Evolutionary conservation across 2,113 vertebrate species (phyloP).

Genomic region (Dendropsophus ebraccatus): DNA sequence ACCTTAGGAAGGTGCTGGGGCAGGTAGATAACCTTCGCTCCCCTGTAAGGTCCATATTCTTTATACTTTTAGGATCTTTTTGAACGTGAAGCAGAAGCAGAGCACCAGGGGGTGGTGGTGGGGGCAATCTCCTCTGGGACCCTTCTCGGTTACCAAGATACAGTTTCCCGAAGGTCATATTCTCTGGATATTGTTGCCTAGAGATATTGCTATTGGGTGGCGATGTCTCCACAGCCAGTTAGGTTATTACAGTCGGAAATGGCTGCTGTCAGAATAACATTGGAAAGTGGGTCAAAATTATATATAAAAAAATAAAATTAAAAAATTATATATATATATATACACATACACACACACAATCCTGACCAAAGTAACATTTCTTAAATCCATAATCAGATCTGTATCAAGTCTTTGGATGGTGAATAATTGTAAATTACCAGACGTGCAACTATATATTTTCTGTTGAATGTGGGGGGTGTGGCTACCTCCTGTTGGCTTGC

Average conservation of each 20-base stretch:
- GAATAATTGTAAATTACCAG: too few species aligned
- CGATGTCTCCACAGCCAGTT: neutral
- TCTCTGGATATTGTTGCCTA: slow-evolving; percentile 5
- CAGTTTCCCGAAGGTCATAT: slow-evolving; percentile 19
- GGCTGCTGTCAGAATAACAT: neutral
- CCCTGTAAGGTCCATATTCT: too few species aligned
- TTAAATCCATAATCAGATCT: too few species aligned
- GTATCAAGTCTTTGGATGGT: too few species aligned
- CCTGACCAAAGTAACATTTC: too few species aligned
- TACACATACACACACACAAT: too few species aligned
- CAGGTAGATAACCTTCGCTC: too few species aligned
- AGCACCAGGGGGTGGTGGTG: neutral
- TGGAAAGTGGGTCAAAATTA: neutral
- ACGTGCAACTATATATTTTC: too few species aligned
- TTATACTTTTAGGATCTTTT: neutral
- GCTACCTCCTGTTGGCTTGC: too few species aligned
- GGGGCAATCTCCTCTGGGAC: neutral
- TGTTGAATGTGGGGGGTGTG: too few species aligned
- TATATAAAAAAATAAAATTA: too few species aligned
- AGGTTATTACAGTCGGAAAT: neutral
- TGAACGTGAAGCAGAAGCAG: neutral
- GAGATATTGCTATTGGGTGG: slow-evolving; percentile 14
- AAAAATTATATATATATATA: neutral
- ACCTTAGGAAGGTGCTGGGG: too few species aligned
- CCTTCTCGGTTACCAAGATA: slow-evolving; percentile 34